Evolutionary conservation across 2,797 vertebrate genomes (phyloP).

Genomic region (Xenopus petersii): DNA sequence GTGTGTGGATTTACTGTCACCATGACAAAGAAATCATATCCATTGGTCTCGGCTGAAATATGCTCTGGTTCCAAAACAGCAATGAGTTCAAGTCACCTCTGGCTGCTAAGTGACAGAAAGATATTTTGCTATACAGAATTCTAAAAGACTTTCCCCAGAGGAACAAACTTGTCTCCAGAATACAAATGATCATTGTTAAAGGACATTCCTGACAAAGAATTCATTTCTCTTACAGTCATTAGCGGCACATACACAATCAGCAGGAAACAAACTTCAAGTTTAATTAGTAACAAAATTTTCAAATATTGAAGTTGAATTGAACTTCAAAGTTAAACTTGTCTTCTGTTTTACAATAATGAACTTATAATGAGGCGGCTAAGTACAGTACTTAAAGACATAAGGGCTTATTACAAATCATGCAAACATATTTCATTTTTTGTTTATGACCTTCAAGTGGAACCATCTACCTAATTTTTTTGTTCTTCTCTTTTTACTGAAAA

Average conservation of each 20-base stretch:
- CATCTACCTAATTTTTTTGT: too few species aligned
- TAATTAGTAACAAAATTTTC: slow-evolving; percentile 68
- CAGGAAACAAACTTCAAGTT: slow-evolving; percentile 69
- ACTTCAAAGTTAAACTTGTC: slow-evolving; percentile 70
- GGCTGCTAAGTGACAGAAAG: slow-evolving; percentile 22
- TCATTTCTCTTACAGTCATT: slow-evolving; percentile 58
- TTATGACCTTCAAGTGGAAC: too few species aligned
- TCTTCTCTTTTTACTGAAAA: too few species aligned
- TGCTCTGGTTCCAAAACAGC: not conserved
- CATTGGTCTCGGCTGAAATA: too few species aligned
- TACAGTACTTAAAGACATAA: slow-evolving; percentile 54
- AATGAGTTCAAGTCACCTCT: slow-evolving; percentile 14
- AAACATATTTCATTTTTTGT: too few species aligned
- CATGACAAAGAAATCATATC: too few species aligned
- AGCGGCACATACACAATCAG: slow-evolving; percentile 59
- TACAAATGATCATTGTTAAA: slow-evolving; percentile 38
- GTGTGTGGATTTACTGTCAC: too few species aligned
- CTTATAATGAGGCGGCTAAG: slow-evolving; percentile 76
- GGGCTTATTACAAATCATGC: too few species aligned
- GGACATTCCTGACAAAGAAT: slow-evolving; percentile 36
- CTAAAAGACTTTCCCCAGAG: slow-evolving; percentile 29
- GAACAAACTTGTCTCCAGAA: slow-evolving; percentile 30
- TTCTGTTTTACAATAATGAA: slow-evolving; percentile 67
- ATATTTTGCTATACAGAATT: slow-evolving; percentile 9
- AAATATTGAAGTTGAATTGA: slow-evolving; percentile 53